Evolutionary conservation across 2,797 vertebrate species (phyloP), one percentile per base, ranked within the genome.

Genomic region (Emys orbicularis): DNA sequence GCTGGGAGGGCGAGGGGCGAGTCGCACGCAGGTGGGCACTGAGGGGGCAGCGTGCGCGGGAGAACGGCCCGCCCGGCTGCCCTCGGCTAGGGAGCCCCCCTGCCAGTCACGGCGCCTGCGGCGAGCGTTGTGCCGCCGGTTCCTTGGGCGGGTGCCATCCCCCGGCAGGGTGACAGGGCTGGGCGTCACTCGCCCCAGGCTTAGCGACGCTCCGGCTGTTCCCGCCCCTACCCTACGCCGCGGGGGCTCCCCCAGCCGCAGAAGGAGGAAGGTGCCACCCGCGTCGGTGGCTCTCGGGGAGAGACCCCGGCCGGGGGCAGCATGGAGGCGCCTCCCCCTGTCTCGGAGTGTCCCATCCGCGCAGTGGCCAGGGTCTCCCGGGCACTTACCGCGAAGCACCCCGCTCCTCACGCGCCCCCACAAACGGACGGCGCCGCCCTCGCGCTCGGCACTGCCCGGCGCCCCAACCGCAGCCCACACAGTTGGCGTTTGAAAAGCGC

Each of bases 401-500:
- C 9, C 31, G 34, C 61, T 31, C 29, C 57, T 34, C 57, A 13
- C 57, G 13, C 57, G 29, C 23, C 57, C 57, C 54, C 29, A 13
- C 74, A 6, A 34, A 15, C 44, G 15, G 12, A 27, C 76, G 25
- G 41, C 47, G 31, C 44, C 49, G 12, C 44, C 61, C 27, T 34
- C 44, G 50, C 61, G 52, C 49, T 27, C 44, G 31, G 59, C 83
- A 23, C n/a, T 27, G 4, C 50, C 18, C 53, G 34, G 50, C n/a
- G 31, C 53, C 34, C 37, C 29, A 5, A 52, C 52, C 37, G 34
- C n/a, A 6, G 23, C 10, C 57, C 81, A 5, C 85, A 52, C 84
- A 4, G 59, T 15, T 84, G 54, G 34, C 83, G 92, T 97, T 96
- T 97, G 95, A 96, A 97, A 94, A 49, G 81, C 79, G 86, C 94